Evolutionary conservation across 2,888 invertebrate genomes (phyloP).

Genomic region (Acheta domesticus): DNA sequence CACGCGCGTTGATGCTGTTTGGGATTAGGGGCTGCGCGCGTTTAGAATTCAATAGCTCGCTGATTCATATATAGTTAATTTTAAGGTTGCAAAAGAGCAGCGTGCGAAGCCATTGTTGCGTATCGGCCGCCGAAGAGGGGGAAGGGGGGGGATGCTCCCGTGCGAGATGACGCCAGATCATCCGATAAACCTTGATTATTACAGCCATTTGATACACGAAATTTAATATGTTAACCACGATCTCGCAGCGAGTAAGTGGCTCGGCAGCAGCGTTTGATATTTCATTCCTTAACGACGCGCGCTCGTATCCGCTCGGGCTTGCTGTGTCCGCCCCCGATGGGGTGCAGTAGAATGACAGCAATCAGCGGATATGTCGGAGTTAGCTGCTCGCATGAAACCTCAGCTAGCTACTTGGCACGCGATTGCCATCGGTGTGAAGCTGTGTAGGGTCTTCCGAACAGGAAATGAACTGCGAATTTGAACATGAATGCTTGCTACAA

Average conservation of each 20-base stretch:
- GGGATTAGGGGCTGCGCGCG: background rate
- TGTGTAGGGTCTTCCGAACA: too few species aligned
- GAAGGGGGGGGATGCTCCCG: too few species aligned
- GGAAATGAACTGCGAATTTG: too few species aligned
- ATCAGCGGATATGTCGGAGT: too few species aligned
- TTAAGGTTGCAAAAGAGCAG: background rate
- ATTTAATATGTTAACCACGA: conserved; percentile 18
- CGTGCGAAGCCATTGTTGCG: background rate
- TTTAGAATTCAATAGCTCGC: background rate
- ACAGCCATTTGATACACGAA: conserved; percentile 10
- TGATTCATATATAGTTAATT: conserved; percentile 18
- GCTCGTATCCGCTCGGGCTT: background rate
- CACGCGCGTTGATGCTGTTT: background rate
- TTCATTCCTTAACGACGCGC: background rate
- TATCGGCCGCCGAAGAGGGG: background rate
- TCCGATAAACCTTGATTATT: conserved; percentile 18
- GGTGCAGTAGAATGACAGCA: too few species aligned
- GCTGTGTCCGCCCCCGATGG: too few species aligned
- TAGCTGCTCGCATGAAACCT: too few species aligned
- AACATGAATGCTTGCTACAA: too few species aligned
- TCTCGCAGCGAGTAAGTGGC: background rate
- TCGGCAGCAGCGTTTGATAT: background rate
- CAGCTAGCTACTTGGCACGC: too few species aligned
- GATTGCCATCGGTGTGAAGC: too few species aligned
- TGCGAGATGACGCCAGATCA: background rate